Conservation (phyloP, 1,140 invertebrate genomes). For the Parapsyche elsis region DNA sequence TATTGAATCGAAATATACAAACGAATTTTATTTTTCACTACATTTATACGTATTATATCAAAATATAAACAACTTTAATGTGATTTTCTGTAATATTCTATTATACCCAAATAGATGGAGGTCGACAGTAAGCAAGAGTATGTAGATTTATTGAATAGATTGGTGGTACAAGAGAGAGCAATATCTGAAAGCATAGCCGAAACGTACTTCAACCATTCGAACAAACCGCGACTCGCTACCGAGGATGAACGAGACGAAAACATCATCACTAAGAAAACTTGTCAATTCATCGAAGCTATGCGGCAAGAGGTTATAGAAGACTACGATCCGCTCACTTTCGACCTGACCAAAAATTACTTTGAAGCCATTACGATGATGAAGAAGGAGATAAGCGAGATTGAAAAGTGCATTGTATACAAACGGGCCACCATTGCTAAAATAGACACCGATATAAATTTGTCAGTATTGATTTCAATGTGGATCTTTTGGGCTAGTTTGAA, state of each 20-base stretch:
- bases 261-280: slow-evolving; percentile 22
- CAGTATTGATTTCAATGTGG: slow-evolving; percentile 36
- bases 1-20: not conserved
- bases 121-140: slow-evolving; percentile 20
- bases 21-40: no score
- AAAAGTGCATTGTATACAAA: slow-evolving; percentile 62
- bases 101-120: slow-evolving; percentile 25
- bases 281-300: slow-evolving; percentile 30
- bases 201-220: slow-evolving; percentile 33
- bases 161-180: slow-evolving; percentile 37
- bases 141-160: slow-evolving; percentile 20
- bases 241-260: slow-evolving; percentile 14
- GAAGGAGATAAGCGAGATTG: slow-evolving; percentile 59
- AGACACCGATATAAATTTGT: slow-evolving; percentile 62
- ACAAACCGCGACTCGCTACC: slow-evolving; percentile 36
- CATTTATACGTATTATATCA: no score
- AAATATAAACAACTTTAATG: no score
- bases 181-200: slow-evolving; percentile 42
- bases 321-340: slow-evolving; percentile 49
- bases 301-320: slow-evolving; percentile 41
- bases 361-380: slow-evolving; percentile 55
- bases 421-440: slow-evolving; percentile 60
- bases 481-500: not conserved
- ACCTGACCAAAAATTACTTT: slow-evolving; percentile 44
- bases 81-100: no score